Base-by-base conservation (phyloP, 2,888 invertebrate genomes). In the Leptarthrus brevirostris region DNA sequence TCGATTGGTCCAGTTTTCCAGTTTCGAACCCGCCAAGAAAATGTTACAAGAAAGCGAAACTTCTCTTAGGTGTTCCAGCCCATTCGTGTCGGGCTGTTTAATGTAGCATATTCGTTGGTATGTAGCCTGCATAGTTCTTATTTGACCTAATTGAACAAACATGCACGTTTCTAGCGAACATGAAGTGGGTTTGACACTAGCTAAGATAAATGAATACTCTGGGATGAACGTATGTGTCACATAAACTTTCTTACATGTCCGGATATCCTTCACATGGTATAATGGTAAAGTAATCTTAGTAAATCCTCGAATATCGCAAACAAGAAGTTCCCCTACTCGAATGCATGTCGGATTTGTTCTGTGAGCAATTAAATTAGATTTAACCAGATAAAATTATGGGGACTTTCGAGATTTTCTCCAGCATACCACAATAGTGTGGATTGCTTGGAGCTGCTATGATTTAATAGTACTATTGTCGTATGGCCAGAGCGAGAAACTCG, bases 131-230 rank as follows among this genome's bases (percentile, higher is more conserved):
- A 64, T 53, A 22, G 16, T 30, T 52, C 52, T 53, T 53, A 69
- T 73, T 73, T 72, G 69, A 75, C 75, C 75, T 75, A 75, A 75
- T 75, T 75, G 73, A 75, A 75, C 75, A 75, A 75, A 75, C 75
- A 75, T 75, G 75, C 75, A 75, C 75, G 75, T 75, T 71, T 40
- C 70, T 40, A 70, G 71, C 71, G 26, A 75, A 75, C 75, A 75
- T 75, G 75, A 75, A 75, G 75, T 75, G 75, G 75, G 75, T 75
- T 75, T 75, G 75, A 75, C 75, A 75, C 73, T 73, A 73, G 73
- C 75, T 53, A 75, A 73, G 75, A 75, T 73, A 75, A 75, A 75
- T 75, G 75, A 75, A 73, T 75, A 71, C 47, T 75, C 53, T 53
- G 75, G 75, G 75, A 75, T 64, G 75, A 73, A 30, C 73, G 73